Conservation (phyloP, 2,888 invertebrate genomes). For the Tachina grossa region DNA sequence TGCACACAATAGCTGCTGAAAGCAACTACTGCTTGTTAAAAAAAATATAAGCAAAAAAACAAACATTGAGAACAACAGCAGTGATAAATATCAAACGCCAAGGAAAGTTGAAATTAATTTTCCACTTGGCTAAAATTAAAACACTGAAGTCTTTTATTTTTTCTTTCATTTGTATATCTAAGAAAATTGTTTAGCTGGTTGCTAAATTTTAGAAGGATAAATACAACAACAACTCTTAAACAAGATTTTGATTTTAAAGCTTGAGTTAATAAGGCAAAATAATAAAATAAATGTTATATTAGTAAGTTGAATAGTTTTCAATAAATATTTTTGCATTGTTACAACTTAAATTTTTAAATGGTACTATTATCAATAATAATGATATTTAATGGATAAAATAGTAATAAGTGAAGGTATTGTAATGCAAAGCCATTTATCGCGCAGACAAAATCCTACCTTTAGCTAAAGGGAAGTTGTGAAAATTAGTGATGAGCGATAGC, state of each 20-base stretch:
- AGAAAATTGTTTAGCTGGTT: neutral
- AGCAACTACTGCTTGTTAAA: neutral
- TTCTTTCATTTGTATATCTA: neutral
- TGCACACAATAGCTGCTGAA: constrained; percentile 19
- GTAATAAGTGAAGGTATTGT: too few relatives aligned
- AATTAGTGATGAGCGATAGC: too few relatives aligned
- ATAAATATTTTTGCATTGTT: too few relatives aligned
- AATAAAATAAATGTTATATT: neutral
- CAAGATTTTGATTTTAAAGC: constrained; percentile 7
- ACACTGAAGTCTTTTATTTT: constrained; percentile 4
- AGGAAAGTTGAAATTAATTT: constrained; percentile 51
- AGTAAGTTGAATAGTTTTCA: neutral
- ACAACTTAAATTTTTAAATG: too few relatives aligned
- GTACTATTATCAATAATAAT: too few relatives aligned
- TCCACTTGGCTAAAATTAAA: constrained; percentile 52
- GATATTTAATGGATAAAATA: too few relatives aligned
- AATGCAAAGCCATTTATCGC: too few relatives aligned
- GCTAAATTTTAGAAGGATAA: neutral
- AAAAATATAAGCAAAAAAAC: neutral
- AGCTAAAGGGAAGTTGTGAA: too few relatives aligned
- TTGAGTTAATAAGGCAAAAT: neutral
- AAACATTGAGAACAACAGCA: constrained; percentile 9
- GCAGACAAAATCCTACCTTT: too few relatives aligned
- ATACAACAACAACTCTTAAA: neutral
- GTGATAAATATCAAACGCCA: constrained; percentile 23